Percentiles rank a stretch among this genome's conserved stretches.
Evolutionary conservation across 2,888 invertebrate species (phyloP).

Genomic region (Melinaea marsaeus): DNA sequence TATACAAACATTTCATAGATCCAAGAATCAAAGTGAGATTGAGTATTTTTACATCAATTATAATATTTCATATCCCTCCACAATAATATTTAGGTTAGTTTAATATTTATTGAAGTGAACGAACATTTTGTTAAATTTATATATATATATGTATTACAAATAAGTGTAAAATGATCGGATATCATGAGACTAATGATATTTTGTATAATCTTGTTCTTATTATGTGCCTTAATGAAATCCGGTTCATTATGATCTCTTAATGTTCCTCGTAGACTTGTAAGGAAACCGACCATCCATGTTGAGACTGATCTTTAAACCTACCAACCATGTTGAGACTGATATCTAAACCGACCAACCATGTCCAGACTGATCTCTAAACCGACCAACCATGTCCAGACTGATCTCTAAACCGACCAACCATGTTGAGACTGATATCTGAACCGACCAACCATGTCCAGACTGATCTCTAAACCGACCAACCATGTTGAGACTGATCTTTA

Average conservation of each 20-base stretch:
- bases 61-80: no score
- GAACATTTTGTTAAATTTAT: background rate
- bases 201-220: background rate
- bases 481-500: no score
- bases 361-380: no score
- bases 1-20: no score
- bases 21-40: no score
- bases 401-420: no score
- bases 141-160: constrained; percentile 16
- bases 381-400: no score
- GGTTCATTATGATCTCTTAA: constrained; percentile 57
- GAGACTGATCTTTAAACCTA: constrained; percentile 42
- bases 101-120: constrained; percentile 12
- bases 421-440: no score
- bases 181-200: constrained; percentile 13
- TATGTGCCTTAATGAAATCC: constrained; percentile 20
- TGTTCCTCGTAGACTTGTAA: constrained; percentile 64
- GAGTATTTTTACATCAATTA: no score
- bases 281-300: constrained; percentile 43
- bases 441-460: no score
- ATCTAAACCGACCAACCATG: constrained; percentile 27
- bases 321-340: constrained; percentile 48
- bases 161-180: constrained; percentile 27
- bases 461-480: no score
- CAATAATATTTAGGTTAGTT: background rate